phyloP scores from a whole-genome alignment of 1,140 invertebrate species.

The Dufourea novaeangliae region DNA sequence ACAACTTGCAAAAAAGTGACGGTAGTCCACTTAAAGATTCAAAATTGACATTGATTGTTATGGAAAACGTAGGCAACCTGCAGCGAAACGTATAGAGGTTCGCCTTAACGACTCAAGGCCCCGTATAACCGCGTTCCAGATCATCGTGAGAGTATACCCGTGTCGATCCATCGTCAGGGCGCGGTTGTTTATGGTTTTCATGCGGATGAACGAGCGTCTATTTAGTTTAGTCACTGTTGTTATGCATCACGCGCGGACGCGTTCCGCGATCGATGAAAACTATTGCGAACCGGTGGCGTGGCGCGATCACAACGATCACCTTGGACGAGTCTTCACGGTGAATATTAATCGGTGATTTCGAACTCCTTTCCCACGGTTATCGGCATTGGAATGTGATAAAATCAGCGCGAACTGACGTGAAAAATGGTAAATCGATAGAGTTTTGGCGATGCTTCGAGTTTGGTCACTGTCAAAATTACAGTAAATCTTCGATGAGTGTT shows the following conservation, averaged over 20 bases:
- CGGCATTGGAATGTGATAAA: background rate
- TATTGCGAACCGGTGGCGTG: conserved; percentile 6
- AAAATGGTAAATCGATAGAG: background rate
- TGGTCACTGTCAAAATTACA: no score
- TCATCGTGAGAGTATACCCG: conserved; percentile 78
- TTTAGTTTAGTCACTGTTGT: conserved; percentile 43
- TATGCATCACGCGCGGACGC: conserved; percentile 8
- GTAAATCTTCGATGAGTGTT: no score
- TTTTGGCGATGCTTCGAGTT: no score
- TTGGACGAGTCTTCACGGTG: conserved; percentile 16
- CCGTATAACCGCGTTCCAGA: conserved; percentile 67
- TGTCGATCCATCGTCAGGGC: conserved; percentile 61
- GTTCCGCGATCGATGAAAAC: conserved; percentile 43
- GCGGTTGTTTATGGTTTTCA: conserved; percentile 73
- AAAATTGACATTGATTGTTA: background rate
- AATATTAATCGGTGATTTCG: conserved; percentile 21
- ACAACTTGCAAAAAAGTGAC: no score
- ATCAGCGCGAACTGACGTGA: background rate
- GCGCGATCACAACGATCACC: background rate
- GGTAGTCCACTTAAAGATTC: no score
- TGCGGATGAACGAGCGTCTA: conserved; percentile 29
- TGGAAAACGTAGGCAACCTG: conserved; percentile 15
- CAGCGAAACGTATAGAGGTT: no score
- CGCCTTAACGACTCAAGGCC: conserved; percentile 70
- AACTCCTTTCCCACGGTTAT: conserved; percentile 23